These are phyloP conservation scores for Helicoverpa assulta DNA, from an alignment of 2,888 invertebrate species.

Conservation along the genomic window DNA sequence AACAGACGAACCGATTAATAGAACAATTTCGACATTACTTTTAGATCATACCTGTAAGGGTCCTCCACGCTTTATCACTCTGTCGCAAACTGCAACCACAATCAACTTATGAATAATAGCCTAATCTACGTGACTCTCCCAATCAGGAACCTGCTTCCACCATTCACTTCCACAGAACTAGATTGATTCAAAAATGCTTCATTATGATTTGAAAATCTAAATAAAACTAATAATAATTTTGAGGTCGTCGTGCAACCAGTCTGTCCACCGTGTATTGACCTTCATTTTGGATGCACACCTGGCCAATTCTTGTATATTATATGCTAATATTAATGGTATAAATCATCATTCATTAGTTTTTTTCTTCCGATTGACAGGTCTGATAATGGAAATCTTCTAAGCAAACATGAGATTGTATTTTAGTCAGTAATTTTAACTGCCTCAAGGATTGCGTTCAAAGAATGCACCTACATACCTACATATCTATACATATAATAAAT, in stretches of 20 bases:
- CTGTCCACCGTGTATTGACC: background rate
- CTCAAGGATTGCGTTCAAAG: too few relatives aligned
- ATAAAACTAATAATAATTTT: background rate
- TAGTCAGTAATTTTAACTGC: too few relatives aligned
- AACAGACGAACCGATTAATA: too few relatives aligned
- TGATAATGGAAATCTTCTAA: background rate
- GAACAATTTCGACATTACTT: too few relatives aligned
- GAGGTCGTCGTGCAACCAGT: background rate
- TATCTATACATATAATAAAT: too few relatives aligned
- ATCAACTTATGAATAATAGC: too few relatives aligned
- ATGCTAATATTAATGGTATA: background rate
- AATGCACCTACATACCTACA: too few relatives aligned
- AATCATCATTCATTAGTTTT: background rate
- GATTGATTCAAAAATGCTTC: background rate
- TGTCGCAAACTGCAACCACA: too few relatives aligned
- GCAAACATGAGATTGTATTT: background rate
- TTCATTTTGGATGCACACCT: conserved; percentile 5
- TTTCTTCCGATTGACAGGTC: background rate
- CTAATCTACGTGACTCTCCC: too few relatives aligned
- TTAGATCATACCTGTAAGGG: too few relatives aligned
- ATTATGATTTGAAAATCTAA: conserved; percentile 1
- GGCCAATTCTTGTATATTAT: background rate
- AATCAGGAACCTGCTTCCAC: too few relatives aligned
- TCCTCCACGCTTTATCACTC: too few relatives aligned
- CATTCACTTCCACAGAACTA: background rate